Evolutionary conservation across 37 sponge, comb jelly and placozoan genomes (phyloP), one percentile per base, ranked within the genome.

Genomic region (Mnemiopsis leidyi): DNA sequence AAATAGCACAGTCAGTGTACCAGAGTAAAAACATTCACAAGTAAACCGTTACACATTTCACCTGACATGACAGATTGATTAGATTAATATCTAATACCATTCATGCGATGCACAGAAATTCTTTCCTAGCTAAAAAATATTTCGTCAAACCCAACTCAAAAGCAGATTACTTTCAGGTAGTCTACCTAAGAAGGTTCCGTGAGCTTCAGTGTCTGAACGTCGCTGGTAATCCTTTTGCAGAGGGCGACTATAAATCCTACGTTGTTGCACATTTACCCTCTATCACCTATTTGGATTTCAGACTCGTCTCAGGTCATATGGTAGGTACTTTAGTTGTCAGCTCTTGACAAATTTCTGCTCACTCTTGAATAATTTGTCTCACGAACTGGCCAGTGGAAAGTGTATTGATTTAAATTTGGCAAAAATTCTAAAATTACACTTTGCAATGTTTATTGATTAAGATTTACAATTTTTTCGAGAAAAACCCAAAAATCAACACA

Each of bases 211-310:
- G 95, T 18, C 93, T 98, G 33, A 93, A 83, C 79, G 71, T 98
- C 28, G 76, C 92, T 25, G 97, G 95, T 16, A 98, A 96, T 83
- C 93, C 93, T 1, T 94, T 95, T 61, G 77, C 85, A 23, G 93
- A 95, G 34, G 67, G 73, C 36, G 36, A 48, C 67, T 98, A 95
- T 73, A 88, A 69, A 0, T 68, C 35, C 0, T 95, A 93, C 40
- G 73, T 93, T 33, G 38, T 94, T 0, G 97, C 96, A 0, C 93
- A 92, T 34, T 61, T 98, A 0, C 98, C 98, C 23, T 83, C 95
- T 7, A 82, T 97, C 23, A 69, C 95, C 9, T 98, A 98, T 40
- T 92, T 98, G 34, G 98, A 98, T 93, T 98, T 94, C 83, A 67
- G 76, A 35, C 76, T 96, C 76, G 92, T 98, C 30, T 31, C 92